A percentile compares a stretch with the other conserved stretches of the same genome.
phyloP scores from a whole-genome alignment of 2,113 vertebrate genomes.

The Spea multiplicata region DNA sequence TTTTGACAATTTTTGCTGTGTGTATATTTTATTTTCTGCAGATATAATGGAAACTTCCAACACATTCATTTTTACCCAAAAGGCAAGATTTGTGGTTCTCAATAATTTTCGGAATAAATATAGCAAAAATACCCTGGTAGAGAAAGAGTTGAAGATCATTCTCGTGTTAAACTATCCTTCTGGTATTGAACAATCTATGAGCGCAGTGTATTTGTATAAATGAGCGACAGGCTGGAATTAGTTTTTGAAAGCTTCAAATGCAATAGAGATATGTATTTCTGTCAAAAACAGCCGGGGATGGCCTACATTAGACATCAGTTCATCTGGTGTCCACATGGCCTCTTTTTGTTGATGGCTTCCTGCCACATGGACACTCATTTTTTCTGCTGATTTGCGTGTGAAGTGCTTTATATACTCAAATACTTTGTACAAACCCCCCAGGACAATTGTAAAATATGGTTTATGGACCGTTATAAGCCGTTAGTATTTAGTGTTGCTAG shows the following conservation, averaged over 20 bases:
- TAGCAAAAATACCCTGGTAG: no score
- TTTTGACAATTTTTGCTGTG: no score
- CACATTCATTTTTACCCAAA: no score
- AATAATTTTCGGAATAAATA: no score
- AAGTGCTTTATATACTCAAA: conserved; percentile 4
- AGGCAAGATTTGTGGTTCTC: no score
- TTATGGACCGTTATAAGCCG: neutral
- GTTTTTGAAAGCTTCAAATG: conserved; percentile 21
- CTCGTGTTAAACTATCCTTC: conserved; percentile 21
- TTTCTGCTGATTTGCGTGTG: neutral
- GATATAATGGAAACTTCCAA: no score
- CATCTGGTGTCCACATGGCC: conserved; percentile 34
- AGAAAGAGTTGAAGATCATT: neutral
- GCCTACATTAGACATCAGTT: conserved; percentile 11
- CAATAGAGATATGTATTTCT: conserved; percentile 32
- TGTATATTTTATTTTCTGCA: no score
- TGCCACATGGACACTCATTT: conserved; percentile 7
- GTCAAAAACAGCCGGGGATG: conserved; percentile 5
- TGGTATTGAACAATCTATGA: conserved; percentile 10
- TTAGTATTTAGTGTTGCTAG: no score
- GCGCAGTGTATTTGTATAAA: conserved; percentile 21
- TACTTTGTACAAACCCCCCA: neutral
- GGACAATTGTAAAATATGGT: neutral
- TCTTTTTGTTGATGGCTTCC: conserved; percentile 4
- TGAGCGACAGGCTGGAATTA: conserved; percentile 24